These are phyloP conservation scores for Psittacula echo DNA, from an alignment of 2,797 vertebrate genomes.

Conservation along the genomic window DNA sequence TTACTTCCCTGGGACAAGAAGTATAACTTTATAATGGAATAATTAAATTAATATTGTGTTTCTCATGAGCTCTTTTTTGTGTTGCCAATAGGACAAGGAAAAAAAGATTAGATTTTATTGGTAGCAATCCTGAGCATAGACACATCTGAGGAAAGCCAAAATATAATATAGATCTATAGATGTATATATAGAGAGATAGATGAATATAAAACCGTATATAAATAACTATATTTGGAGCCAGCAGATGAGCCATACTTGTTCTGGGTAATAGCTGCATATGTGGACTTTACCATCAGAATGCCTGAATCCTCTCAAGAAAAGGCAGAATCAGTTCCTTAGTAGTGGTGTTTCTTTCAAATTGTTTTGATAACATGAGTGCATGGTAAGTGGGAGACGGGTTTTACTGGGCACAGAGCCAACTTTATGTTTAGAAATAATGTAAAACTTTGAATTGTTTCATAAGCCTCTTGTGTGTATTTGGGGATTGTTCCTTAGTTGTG, in stretches of 20 bases:
- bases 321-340: background rate
- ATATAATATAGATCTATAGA: background rate
- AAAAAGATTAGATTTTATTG: background rate
- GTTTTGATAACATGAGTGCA: conserved; percentile 43
- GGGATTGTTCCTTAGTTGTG: conserved; percentile 21
- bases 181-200: background rate
- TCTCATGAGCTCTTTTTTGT: background rate
- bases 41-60: background rate
- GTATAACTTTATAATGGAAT: background rate
- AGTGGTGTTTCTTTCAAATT: background rate
- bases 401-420: conserved; percentile 22
- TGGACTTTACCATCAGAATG: background rate
- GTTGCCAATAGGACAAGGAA: background rate
- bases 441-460: conserved; percentile 55
- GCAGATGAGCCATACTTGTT: background rate
- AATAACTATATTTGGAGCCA: background rate
- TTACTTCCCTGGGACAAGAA: background rate
- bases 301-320: background rate
- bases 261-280: background rate
- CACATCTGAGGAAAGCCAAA: background rate
- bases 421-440: conserved; percentile 40
- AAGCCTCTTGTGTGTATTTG: conserved; percentile 23
- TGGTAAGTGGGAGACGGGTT: conserved; percentile 48
- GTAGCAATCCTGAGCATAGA: background rate
- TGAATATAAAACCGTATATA: background rate